phyloP scores from a whole-genome alignment of 1,140 invertebrate genomes.

The Acromyrmex charruanus region DNA sequence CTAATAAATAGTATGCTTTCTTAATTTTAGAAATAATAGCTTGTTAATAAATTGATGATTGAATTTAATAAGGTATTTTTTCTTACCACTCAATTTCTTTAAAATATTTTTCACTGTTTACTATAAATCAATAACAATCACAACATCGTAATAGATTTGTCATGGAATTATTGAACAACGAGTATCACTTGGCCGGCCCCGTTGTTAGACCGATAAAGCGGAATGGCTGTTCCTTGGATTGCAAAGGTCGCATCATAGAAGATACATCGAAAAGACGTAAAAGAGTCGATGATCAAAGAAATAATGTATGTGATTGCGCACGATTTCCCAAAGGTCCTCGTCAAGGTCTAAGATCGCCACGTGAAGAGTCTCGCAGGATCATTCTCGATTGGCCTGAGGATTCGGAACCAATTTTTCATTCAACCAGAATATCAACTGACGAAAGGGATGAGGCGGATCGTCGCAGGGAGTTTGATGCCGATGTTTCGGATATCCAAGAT shows the following conservation, averaged over 20 bases:
- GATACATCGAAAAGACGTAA: neutral
- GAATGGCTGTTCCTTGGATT: neutral
- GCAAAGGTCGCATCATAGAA: neutral
- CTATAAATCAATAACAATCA: neutral
- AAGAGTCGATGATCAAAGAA: too few relatives aligned
- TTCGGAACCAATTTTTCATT: neutral
- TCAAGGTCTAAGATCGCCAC: neutral
- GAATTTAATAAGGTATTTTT: neutral
- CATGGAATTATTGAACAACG: conserved; percentile 60
- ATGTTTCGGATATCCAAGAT: neutral
- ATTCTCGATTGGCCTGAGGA: neutral
- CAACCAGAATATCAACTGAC: neutral
- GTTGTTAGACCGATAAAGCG: conserved; percentile 29
- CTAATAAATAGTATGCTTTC: neutral
- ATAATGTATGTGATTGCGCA: neutral
- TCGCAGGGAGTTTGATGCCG: neutral
- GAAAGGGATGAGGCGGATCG: neutral
- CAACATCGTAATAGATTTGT: conserved; percentile 52
- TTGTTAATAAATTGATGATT: neutral
- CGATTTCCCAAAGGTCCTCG: neutral
- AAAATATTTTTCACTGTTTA: neutral
- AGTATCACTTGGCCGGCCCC: conserved; percentile 69
- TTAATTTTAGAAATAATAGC: neutral
- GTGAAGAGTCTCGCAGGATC: neutral
- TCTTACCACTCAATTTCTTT: neutral